These are phyloP conservation scores for Turdus rufiventris DNA, from an alignment of 2,113 vertebrate species.

Conservation along the genomic window DNA sequence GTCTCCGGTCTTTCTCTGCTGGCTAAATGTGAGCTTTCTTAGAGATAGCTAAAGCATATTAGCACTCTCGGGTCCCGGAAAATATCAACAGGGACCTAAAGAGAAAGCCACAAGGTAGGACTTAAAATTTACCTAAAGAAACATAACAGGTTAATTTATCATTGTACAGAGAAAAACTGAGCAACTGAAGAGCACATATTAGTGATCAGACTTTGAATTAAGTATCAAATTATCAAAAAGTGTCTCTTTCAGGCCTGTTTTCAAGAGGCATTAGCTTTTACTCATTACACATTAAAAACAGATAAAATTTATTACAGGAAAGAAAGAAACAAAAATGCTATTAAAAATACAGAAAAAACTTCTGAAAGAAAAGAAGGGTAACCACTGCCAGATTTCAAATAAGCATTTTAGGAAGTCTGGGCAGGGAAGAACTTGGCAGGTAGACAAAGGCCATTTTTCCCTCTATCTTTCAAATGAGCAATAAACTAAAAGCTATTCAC, in stretches of 20 bases:
- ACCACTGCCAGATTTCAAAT: conserved; percentile 26
- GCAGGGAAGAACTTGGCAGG: conserved; percentile 9
- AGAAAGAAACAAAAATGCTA: neutral
- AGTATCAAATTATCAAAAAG: neutral
- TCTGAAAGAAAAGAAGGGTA: neutral
- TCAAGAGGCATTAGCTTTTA: neutral
- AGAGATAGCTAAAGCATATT: no score
- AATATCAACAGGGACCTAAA: no score
- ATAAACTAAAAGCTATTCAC: conserved; percentile 59
- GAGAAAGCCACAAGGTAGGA: no score
- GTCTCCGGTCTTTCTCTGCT: no score
- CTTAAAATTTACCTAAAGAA: neutral
- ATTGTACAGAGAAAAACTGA: neutral
- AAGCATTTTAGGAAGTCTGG: conserved; percentile 15
- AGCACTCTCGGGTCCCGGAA: no score
- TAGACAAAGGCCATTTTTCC: conserved; percentile 46
- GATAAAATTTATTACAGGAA: neutral
- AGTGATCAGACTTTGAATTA: neutral
- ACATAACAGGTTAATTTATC: neutral
- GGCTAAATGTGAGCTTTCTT: no score
- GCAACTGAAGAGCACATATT: neutral
- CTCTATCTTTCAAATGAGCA: conserved; percentile 60
- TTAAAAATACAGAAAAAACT: neutral
- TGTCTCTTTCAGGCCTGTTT: neutral
- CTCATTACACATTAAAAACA: neutral